Percentiles rank a stretch among this genome's conserved stretches.
phyloP scores from a whole-genome alignment of 2,113 vertebrate species.

The Hemiprocne comata region DNA sequence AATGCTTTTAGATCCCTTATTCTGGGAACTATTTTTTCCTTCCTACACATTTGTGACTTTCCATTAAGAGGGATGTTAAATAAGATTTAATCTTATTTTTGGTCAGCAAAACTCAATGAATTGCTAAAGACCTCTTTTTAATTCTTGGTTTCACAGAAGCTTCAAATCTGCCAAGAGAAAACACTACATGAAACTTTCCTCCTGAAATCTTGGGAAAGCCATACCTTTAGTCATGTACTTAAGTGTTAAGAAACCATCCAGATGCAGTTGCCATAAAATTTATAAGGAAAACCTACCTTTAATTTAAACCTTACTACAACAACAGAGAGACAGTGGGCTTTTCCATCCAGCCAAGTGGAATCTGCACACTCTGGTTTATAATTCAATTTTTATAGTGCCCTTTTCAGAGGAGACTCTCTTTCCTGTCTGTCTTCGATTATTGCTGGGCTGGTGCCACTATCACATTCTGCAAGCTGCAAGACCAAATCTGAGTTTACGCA shows the following conservation, averaged over 20 bases:
- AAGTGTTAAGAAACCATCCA: background rate
- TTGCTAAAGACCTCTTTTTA: background rate
- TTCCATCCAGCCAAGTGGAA: constrained; percentile 40
- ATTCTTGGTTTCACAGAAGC: background rate
- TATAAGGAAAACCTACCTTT: constrained; percentile 17
- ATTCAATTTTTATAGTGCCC: constrained; percentile 26
- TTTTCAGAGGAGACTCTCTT: constrained; percentile 42
- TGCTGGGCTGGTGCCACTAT: constrained; percentile 43
- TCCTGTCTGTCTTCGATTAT: constrained; percentile 59
- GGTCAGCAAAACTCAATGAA: background rate
- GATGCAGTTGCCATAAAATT: background rate
- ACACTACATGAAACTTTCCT: background rate
- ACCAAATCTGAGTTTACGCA: constrained; percentile 21
- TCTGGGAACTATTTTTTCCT: constrained; percentile 18
- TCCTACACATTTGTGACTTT: constrained; percentile 42
- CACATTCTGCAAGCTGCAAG: background rate
- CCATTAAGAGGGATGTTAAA: constrained; percentile 8
- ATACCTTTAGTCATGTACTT: background rate
- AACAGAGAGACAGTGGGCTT: constrained; percentile 29
- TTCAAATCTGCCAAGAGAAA: background rate
- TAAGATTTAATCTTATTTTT: constrained; percentile 22
- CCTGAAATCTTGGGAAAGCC: background rate
- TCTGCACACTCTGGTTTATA: constrained; percentile 17
- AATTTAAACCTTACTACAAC: constrained; percentile 54
- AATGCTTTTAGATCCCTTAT: background rate